phyloP scores from a whole-genome alignment of 2,113 vertebrate genomes.

The Poecile atricapillus region DNA sequence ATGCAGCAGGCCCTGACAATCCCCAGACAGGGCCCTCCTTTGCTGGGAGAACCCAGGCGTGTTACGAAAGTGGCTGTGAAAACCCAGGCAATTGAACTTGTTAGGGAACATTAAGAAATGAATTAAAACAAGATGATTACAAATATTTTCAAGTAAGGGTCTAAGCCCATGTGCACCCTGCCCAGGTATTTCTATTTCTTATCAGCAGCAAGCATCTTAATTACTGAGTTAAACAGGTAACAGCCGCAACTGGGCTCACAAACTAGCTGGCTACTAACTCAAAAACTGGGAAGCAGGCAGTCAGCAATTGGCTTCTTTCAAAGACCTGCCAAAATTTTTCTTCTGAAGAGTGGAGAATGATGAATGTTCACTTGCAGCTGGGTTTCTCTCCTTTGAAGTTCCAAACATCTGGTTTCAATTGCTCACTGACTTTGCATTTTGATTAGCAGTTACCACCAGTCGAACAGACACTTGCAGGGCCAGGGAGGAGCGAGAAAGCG shows the following conservation, averaged over 20 bases:
- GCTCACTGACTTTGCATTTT: slow-evolving; percentile 54
- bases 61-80: background rate
- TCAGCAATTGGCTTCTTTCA: slow-evolving; percentile 69
- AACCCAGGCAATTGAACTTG: background rate
- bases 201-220: background rate
- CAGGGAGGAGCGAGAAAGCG: background rate
- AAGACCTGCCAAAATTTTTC: slow-evolving; percentile 60
- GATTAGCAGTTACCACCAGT: slow-evolving; percentile 69
- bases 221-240: slow-evolving; percentile 17
- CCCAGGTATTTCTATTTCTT: background rate
- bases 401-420: slow-evolving; percentile 80
- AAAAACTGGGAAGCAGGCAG: slow-evolving; percentile 24
- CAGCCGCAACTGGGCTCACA: background rate
- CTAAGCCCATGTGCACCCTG: background rate
- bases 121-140: background rate
- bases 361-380: slow-evolving; percentile 55
- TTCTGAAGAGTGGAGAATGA: slow-evolving; percentile 60
- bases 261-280: slow-evolving; percentile 26
- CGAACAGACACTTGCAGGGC: slow-evolving; percentile 37
- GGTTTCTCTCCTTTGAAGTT: slow-evolving; percentile 77
- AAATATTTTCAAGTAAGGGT: background rate
- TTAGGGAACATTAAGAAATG: background rate
- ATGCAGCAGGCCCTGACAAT: background rate
- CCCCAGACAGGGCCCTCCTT: background rate
- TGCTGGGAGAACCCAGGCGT: background rate